phyloP scores from a whole-genome alignment of 2,888 invertebrate species.

The Podabrus alpinus region DNA sequence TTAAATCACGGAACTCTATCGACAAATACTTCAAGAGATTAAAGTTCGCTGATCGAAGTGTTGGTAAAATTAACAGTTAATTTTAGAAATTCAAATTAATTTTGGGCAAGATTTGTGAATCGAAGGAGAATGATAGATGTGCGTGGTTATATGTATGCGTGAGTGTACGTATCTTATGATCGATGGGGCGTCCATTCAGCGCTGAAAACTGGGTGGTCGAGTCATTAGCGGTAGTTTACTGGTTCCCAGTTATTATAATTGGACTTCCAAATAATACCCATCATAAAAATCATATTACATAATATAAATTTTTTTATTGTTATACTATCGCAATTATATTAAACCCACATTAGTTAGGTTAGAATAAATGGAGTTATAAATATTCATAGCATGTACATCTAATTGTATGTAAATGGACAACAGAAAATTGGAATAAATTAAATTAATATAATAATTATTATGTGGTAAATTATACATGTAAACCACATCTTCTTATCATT shows the following conservation, averaged over 20 bases:
- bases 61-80: neutral
- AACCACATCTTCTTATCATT: neutral
- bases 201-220: constrained; percentile 42
- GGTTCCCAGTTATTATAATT: constrained; percentile 31
- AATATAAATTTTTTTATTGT: neutral
- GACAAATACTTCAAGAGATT: neutral
- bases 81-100: neutral
- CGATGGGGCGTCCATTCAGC: constrained; percentile 38
- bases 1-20: neutral
- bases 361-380: neutral
- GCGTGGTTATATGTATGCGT: constrained; percentile 17
- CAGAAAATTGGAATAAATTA: neutral
- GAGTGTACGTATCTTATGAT: constrained; percentile 36
- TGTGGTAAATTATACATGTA: neutral
- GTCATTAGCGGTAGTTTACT: constrained; percentile 43
- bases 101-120: neutral
- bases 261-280: constrained; percentile 21
- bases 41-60: neutral
- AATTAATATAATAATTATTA: neutral
- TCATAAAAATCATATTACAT: constrained; percentile 14
- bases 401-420: neutral
- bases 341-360: neutral
- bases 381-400: neutral
- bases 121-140: neutral
- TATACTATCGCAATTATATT: neutral